Base-by-base conservation (phyloP, 64 coral and sea anemone species). In the Porites australiensis region DNA sequence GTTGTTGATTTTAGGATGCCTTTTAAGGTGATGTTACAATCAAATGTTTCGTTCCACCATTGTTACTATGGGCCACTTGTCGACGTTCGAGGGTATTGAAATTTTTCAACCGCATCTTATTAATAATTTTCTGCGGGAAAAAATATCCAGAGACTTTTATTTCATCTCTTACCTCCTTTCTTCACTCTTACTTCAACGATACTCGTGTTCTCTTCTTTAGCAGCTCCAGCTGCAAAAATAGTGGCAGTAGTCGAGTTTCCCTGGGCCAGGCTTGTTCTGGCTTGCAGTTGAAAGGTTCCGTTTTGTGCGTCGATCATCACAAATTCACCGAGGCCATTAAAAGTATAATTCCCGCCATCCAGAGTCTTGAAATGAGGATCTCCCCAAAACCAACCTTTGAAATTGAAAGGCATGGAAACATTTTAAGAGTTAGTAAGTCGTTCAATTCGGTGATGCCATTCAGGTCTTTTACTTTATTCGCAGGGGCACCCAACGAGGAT, bases 361-460 rank as follows among this genome's bases (percentile, higher is more conserved):
- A 91, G 51, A 6, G 89, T 91, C n/a, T 48, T 69, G 44, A 91
- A 62, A 37, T 91, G 89, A 74, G 89, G 89, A 12, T 91, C 89
- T 49, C 89, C 79, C 67, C 67, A 83, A 58, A 75, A 83, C 89
- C 66, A 74, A 49, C 66, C 89, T 91, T 13, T 82, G 15, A 50
- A 50, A 37, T 15, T 37, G 4, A 23, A 58, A 27, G 37, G 15
- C 64, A 64, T 10, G 57, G 11, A 43, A 47, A 60, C 82, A 37
- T 37, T 37, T 37, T 1, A 37, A 37, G 27, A 37, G 27, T 37
- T 37, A 37, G 27, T 37, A 37, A 37, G 27, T 37, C 27, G 27
- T 37, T 37, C 27, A 37, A 37, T 37, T 37, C 27, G 27, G 27
- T 37, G 27, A 37, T 37, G 27, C 27, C 27, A 37, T 37, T 37